These are phyloP conservation scores for Cossypha heuglini DNA, from an alignment of 2,797 vertebrate genomes.

Conservation along the genomic window DNA sequence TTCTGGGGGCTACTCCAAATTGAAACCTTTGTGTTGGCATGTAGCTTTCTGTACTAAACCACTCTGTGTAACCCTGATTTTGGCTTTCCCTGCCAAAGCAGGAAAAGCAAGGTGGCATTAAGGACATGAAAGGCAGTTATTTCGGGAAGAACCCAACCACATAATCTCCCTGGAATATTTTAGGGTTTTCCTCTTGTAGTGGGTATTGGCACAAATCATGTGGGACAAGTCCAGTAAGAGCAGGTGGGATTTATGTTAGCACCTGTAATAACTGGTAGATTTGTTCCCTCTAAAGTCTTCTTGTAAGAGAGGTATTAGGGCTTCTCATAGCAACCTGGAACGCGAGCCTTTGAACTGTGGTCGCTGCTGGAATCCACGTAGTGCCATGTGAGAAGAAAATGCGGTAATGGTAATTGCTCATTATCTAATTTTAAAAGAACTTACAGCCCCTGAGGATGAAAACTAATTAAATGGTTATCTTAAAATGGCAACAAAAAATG, in stretches of 20 bases:
- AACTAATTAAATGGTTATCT: conserved; percentile 1
- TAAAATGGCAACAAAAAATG: background rate
- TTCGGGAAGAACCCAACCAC: background rate
- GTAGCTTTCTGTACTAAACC: background rate
- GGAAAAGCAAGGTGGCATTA: conserved; percentile 1
- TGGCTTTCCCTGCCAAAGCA: conserved; percentile 9
- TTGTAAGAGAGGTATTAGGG: background rate
- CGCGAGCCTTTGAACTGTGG: background rate
- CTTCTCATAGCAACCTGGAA: background rate
- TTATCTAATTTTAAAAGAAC: conserved; percentile 39
- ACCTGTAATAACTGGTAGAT: background rate
- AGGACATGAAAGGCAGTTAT: background rate
- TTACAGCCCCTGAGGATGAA: background rate
- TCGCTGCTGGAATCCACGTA: background rate
- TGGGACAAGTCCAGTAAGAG: background rate
- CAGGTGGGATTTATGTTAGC: background rate
- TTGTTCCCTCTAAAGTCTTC: background rate
- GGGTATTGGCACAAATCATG: background rate
- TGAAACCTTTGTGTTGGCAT: background rate
- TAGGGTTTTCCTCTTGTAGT: background rate
- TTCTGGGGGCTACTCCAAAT: background rate
- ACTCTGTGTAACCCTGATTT: background rate
- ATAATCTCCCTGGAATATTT: background rate
- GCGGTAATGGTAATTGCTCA: background rate
- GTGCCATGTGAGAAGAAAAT: background rate